phyloP scores from a whole-genome alignment of 2,797 vertebrate species.

The Girardinus metallicus region DNA sequence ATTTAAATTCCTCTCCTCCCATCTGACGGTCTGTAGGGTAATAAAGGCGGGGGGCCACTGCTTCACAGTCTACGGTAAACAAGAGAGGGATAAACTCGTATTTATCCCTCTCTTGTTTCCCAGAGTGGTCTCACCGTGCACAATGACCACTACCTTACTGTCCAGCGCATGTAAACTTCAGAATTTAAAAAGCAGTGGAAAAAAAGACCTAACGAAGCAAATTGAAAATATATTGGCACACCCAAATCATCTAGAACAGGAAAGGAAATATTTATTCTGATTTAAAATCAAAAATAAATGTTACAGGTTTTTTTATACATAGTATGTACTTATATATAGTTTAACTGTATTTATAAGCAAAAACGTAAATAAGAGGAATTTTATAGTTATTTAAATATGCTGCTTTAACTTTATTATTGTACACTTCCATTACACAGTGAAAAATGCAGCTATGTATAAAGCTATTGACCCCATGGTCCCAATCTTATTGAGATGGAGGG shows the following conservation, averaged over 20 bases:
- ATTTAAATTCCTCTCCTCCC: not conserved
- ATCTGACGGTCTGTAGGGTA: not conserved
- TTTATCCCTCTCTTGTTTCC: no score
- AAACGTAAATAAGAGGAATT: not conserved
- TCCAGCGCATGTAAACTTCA: not conserved
- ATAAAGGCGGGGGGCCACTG: not conserved
- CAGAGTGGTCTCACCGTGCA: not conserved
- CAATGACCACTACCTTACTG: not conserved
- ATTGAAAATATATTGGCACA: not conserved
- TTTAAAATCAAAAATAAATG: not conserved
- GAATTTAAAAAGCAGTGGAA: not conserved
- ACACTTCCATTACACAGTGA: slow-evolving; percentile 13
- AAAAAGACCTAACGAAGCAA: not conserved
- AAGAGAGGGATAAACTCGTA: not conserved
- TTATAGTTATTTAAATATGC: not conserved
- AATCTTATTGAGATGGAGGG: slow-evolving; percentile 45
- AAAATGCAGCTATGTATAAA: slow-evolving; percentile 14
- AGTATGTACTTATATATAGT: not conserved
- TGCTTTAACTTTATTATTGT: not conserved
- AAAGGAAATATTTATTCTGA: not conserved
- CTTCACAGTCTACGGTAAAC: not conserved
- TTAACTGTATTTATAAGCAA: not conserved
- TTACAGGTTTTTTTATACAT: not conserved
- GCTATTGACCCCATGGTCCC: slow-evolving; percentile 39
- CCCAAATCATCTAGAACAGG: not conserved